Base-by-base conservation (phyloP, 2,113 vertebrate genomes). In the Colossoma macropomum region DNA sequence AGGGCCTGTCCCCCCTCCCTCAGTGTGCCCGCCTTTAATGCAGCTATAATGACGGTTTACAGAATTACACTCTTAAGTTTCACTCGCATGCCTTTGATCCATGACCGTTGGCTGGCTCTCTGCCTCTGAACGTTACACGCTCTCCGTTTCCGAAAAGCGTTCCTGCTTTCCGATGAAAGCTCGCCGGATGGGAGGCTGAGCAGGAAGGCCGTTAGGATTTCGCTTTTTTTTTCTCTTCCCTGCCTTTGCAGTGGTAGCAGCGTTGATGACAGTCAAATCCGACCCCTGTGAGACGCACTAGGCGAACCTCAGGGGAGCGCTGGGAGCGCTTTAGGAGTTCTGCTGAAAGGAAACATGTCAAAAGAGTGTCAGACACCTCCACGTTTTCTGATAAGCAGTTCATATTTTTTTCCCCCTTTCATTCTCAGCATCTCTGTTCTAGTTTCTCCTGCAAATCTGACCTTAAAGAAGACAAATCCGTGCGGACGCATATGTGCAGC, bases 31-130 rank as follows among this genome's bases (percentile, higher is more conserved):
- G 89, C 86, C 77, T 90, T 91, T 88, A 81, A 88, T 85, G 12
- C 4, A 25, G 86, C 84, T 65, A 7, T 89, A 87, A 89, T 89
- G 89, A 92, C 41, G 87, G 71, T 92, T 92, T 90, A 89, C 91
- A 91, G 91, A 93, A 91, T 91, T 91, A 89, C 86, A 87, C 92
- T 91, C 92, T 93, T 91, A 85, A 85, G 87, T 93, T 94, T 92
- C 92, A 71, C 84, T 88, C 74, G 0, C 73, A 85, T 30, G 17
- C 84, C 92, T 93, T 93, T 92, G 91, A 93, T 93, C 87, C 76
- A 38, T 78, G 86, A 89, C 88, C 75, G 72, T 88, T 83, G 85
- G 83, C 89, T 88, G 87, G 85, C 84, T 85, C 84, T 41, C 34
- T 86, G 81, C 78, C 71, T 84, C 89, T 90, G 83, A 88, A 92